These are phyloP conservation scores for Selenia dentaria DNA, from an alignment of 2,888 invertebrate species.

Conservation along the genomic window DNA sequence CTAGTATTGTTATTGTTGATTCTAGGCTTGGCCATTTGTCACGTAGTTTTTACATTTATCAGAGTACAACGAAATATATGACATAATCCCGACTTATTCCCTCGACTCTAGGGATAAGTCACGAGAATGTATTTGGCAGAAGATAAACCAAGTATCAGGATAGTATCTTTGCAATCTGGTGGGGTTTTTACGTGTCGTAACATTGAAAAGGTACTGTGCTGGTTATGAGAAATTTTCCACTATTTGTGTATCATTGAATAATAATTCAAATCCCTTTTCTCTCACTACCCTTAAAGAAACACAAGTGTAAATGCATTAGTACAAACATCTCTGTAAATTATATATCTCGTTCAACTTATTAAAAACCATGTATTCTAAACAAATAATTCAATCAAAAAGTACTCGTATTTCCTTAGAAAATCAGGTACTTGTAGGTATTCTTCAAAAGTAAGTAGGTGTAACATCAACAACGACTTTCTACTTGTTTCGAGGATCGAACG, in stretches of 20 bases:
- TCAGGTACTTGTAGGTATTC: conserved; percentile 1
- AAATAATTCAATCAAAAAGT: not conserved
- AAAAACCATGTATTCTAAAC: no score
- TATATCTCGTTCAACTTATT: no score
- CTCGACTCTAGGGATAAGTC: conserved; percentile 37
- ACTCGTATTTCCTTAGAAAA: not conserved
- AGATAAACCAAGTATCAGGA: conserved; percentile 36
- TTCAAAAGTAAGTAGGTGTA: conserved; percentile 6
- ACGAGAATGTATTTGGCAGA: conserved; percentile 40
- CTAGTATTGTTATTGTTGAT: no score
- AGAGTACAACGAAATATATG: conserved; percentile 37
- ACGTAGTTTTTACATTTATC: conserved; percentile 47
- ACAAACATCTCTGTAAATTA: no score
- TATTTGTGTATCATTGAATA: no score
- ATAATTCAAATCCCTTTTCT: no score
- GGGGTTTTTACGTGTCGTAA: conserved; percentile 29
- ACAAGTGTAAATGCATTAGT: no score
- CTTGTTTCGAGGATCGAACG: conserved; percentile 3
- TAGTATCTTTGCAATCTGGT: conserved; percentile 24
- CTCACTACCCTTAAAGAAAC: no score
- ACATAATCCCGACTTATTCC: conserved; percentile 45
- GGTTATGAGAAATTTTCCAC: no score
- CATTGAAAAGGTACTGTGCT: no score
- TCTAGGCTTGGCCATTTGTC: conserved; percentile 38
- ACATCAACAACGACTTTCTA: conserved; percentile 5